Evolutionary conservation across 2,888 invertebrate species (phyloP).

Genomic region (Lordiphosa fenestrarum): DNA sequence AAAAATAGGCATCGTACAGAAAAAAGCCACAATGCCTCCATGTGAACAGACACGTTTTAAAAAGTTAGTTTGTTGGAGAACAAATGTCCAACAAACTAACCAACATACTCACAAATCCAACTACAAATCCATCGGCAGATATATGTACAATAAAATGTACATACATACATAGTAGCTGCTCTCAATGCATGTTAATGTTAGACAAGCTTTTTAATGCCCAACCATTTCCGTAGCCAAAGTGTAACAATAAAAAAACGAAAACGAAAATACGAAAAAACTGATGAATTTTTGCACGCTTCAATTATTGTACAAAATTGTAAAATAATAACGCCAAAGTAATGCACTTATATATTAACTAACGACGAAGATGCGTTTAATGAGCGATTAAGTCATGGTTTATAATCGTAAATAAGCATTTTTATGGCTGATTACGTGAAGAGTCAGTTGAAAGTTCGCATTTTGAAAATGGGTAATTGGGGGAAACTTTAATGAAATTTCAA

Average conservation of each 20-base stretch:
- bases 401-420: slow-evolving; percentile 24
- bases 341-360: slow-evolving; percentile 13
- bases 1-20: slow-evolving; percentile 31
- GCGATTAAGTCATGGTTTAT: slow-evolving; percentile 46
- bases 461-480: slow-evolving; percentile 6
- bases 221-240: slow-evolving; percentile 44
- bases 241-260: slow-evolving; percentile 15
- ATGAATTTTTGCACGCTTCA: slow-evolving; percentile 65
- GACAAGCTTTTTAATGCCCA: slow-evolving; percentile 28
- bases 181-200: slow-evolving; percentile 15
- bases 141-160: slow-evolving; percentile 7
- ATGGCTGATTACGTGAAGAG: slow-evolving; percentile 30
- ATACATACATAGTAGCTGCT: neutral
- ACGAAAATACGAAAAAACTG: slow-evolving; percentile 10
- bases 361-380: slow-evolving; percentile 41
- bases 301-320: slow-evolving; percentile 51
- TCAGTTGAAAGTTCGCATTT: slow-evolving; percentile 13
- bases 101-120: too few species aligned
- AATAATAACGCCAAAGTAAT: slow-evolving; percentile 47
- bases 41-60: slow-evolving; percentile 39
- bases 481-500: neutral
- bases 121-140: too few species aligned
- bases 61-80: slow-evolving; percentile 33
- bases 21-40: slow-evolving; percentile 33
- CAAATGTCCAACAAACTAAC: neutral